Evolutionary conservation across 35 echinoderm and acorn worm genomes (phyloP).

Genomic region (Stichopus chloronotus): DNA sequence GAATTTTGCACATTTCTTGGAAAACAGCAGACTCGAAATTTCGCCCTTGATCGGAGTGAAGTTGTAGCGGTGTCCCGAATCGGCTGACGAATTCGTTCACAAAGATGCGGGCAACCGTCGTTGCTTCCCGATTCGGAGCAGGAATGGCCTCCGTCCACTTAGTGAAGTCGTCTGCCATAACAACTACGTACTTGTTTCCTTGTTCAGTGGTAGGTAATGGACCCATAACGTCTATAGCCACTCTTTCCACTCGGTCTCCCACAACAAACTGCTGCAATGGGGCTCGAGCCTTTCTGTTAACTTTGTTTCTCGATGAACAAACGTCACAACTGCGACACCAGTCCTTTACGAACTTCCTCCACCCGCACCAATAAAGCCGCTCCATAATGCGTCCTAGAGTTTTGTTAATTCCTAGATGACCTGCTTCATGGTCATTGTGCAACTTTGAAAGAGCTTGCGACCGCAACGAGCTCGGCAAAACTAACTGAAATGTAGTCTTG

Average conservation of each 20-base stretch:
- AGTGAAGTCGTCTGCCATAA: conserved; percentile 2
- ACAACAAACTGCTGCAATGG: neutral
- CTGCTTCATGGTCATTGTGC: neutral
- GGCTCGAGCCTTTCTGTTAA: neutral
- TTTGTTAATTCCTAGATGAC: conserved; percentile 14
- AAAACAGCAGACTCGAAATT: conserved; percentile 69
- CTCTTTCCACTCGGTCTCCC: conserved; percentile 38
- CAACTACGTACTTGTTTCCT: conserved; percentile 28
- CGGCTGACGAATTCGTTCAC: conserved; percentile 41
- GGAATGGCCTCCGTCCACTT: conserved; percentile 59
- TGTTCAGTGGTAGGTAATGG: neutral
- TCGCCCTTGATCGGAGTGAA: conserved; percentile 59
- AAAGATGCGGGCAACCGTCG: conserved; percentile 31
- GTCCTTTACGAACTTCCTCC: neutral
- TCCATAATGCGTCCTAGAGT: neutral
- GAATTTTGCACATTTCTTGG: conserved; percentile 44
- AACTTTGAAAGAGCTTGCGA: neutral
- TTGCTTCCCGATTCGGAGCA: conserved; percentile 55
- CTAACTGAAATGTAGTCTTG: conserved; percentile 6
- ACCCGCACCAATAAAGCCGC: neutral
- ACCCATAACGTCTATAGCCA: conserved; percentile 39
- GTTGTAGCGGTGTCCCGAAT: conserved; percentile 24
- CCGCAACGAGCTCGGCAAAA: neutral
- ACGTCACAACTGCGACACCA: neutral
- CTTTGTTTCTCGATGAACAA: neutral